Evolutionary conservation across 2,113 vertebrate species (phyloP), one percentile per base, ranked within the genome.

Genomic region (Sterna hirundo): DNA sequence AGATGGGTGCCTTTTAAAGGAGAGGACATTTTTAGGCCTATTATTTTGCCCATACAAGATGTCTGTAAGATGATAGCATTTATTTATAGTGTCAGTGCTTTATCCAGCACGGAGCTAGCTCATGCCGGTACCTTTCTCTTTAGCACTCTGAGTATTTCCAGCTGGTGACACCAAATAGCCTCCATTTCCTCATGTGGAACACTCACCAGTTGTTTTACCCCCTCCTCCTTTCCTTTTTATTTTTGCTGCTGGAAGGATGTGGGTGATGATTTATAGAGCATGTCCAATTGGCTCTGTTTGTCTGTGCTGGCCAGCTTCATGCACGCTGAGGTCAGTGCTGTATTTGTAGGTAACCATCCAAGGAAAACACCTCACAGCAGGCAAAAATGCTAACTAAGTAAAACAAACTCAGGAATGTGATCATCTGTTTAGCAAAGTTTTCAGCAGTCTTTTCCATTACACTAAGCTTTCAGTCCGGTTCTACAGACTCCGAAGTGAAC

Each of bases 61-160:
- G 2, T 57, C 55, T 85, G 90, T 80, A 96, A 93, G 47, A 29
- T 29, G 55, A 93, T 64, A 70, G 25, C 23, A 36, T 90, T 96
- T 83, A 87, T 88, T 96, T 90, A 69, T 86, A 77, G 74, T 34
- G 15, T 60, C 86, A 84, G 49, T 72, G 30, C 52, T 92, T 94
- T 58, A 81, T 86, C 42, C 42, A 17, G 85, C 55, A 55, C 60
- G 47, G 52, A 83, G 32, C 23, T 85, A 88, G 40, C 32, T 89
- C 87, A 76, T 38, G 71, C 95, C 88, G 75, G 95, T 98, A 97
- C 97, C 97, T 97, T 97, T 97, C 94, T 97, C 94, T 94, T 96
- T 96, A 98, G 94, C 96, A 90, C 96, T 97, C 96, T 98, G 98
- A 98, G 98, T 98, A 97, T 97, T 98, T 99, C 98, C 98, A 98